phyloP scores from a whole-genome alignment of 2,797 vertebrate species.

The Calcarius lapponicus region DNA sequence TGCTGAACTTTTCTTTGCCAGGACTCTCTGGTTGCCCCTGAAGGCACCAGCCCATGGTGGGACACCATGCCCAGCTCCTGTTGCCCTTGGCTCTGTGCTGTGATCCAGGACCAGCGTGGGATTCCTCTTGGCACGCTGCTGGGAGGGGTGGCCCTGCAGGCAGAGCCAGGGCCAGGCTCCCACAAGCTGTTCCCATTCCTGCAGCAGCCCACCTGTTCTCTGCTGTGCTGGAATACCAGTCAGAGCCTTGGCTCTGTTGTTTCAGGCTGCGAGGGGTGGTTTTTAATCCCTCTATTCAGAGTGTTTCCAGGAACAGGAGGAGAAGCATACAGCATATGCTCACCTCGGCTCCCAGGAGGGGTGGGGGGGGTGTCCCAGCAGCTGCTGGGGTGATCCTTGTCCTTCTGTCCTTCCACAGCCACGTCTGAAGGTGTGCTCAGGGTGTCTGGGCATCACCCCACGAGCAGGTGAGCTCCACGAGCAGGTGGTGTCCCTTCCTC shows the following conservation, averaged over 20 bases:
- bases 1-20: neutral
- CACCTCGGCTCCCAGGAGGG: conserved; percentile 19
- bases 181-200: neutral
- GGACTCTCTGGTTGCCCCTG: neutral
- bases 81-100: neutral
- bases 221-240: conserved; percentile 7
- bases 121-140: accelerated
- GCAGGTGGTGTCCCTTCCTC: neutral
- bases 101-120: accelerated
- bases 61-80: neutral
- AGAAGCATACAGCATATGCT: neutral
- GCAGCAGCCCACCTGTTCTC: neutral
- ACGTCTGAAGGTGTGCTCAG: neutral
- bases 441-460: neutral
- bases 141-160: neutral
- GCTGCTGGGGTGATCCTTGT: conserved; percentile 15
- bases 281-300: conserved; percentile 65
- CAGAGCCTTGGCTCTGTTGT: neutral
- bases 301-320: conserved; percentile 1
- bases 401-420: neutral
- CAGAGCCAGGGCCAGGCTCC: neutral
- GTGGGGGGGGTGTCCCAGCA: neutral
- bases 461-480: neutral
- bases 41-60: accelerated
- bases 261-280: neutral